phyloP scores from a whole-genome alignment of 2,888 invertebrate species.

The Pollenia angustigena region DNA sequence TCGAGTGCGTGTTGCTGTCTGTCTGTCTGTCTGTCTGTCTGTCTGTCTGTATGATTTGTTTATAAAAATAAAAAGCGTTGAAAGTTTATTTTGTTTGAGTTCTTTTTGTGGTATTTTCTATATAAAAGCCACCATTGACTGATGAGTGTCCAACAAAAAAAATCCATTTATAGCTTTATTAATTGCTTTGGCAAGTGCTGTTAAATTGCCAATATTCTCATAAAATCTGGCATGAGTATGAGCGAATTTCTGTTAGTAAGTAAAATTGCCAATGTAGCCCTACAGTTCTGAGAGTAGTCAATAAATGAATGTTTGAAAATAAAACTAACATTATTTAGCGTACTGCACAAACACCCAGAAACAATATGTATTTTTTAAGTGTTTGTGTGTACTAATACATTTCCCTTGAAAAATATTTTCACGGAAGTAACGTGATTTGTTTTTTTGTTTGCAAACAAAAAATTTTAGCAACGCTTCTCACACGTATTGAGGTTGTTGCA shows the following conservation, averaged over 20 bases:
- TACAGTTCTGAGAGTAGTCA: too few relatives aligned
- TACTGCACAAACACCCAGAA: too few relatives aligned
- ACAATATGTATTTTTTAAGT: too few relatives aligned
- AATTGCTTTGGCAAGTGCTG: conserved; percentile 73
- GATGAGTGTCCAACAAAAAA: conserved; percentile 64
- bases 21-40: too few relatives aligned
- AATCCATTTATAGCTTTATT: conserved; percentile 73
- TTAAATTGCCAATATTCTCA: conserved; percentile 63
- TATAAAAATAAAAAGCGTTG: conserved; percentile 1
- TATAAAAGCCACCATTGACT: conserved; percentile 55
- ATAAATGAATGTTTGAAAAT: too few relatives aligned
- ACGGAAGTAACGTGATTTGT: too few relatives aligned
- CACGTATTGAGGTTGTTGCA: too few relatives aligned
- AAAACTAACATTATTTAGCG: too few relatives aligned
- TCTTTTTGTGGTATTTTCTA: background rate
- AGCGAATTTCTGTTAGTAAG: conserved; percentile 2
- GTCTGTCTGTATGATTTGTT: background rate
- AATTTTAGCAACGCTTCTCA: too few relatives aligned
- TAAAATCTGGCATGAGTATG: conserved; percentile 16
- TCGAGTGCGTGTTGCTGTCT: background rate
- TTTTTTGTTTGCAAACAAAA: too few relatives aligned
- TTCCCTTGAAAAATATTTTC: too few relatives aligned
- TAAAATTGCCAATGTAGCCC: background rate
- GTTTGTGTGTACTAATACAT: too few relatives aligned
- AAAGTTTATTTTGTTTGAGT: conserved; percentile 9